phyloP scores from a whole-genome alignment of 2,888 invertebrate genomes.

The Galerucella nymphaeae region DNA sequence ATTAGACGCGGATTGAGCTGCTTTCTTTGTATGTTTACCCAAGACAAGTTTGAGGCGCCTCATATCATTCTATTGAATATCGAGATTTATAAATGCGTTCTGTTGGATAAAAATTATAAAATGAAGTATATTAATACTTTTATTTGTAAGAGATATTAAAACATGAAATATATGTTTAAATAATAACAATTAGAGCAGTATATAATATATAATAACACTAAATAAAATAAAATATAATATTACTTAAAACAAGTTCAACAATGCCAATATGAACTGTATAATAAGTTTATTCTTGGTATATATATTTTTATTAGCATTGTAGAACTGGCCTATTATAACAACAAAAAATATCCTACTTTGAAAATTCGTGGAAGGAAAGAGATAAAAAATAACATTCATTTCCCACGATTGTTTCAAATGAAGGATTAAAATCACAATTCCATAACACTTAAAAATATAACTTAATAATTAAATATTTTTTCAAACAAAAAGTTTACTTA shows the following conservation, averaged over 20 bases:
- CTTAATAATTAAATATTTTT: background rate
- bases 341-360: background rate
- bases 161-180: background rate
- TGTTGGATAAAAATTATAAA: background rate
- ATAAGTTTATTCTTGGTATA: background rate
- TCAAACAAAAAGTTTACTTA: background rate
- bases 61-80: background rate
- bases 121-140: slow-evolving; percentile 4
- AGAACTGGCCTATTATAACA: background rate
- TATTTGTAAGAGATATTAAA: background rate
- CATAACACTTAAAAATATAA: background rate
- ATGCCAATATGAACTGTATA: background rate
- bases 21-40: no score
- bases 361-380: background rate
- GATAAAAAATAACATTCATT: background rate
- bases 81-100: background rate
- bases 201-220: background rate
- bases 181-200: background rate
- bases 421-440: background rate
- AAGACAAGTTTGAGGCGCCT: no score
- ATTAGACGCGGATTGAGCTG: no score
- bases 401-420: background rate
- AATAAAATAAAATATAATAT: background rate
- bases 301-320: background rate
- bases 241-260: background rate